phyloP scores from a whole-genome alignment of 2,797 vertebrate genomes.

The Poecile montanus region DNA sequence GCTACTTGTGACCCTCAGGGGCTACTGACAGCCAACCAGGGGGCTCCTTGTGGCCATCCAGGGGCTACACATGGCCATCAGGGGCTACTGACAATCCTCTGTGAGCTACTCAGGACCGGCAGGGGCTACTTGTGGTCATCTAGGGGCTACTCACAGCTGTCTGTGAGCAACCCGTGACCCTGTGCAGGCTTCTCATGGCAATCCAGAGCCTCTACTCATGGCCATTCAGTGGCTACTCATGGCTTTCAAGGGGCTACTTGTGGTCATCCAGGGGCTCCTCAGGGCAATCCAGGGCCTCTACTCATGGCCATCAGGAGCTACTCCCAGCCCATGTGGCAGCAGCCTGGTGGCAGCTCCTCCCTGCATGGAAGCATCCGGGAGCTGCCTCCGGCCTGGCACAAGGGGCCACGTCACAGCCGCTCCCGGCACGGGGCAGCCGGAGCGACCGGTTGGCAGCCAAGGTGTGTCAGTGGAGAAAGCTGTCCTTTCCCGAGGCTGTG shows the following conservation, averaged over 20 bases:
- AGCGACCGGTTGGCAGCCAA: background rate
- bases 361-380: background rate
- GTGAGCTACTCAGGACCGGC: background rate
- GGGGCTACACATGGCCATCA: background rate
- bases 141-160: rapidly evolving
- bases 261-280: background rate
- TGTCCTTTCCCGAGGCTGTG: background rate
- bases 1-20: background rate
- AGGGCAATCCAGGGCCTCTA: background rate
- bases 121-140: background rate
- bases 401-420: background rate
- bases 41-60: background rate
- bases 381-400: background rate
- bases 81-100: background rate
- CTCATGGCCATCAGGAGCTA: background rate
- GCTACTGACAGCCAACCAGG: background rate
- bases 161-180: background rate
- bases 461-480: background rate
- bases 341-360: background rate
- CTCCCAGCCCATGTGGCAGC: background rate
- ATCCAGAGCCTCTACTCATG: background rate
- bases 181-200: background rate
- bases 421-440: background rate
- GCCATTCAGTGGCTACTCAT: background rate
- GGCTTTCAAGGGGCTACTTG: background rate